Percentiles rank a stretch among this genome's conserved stretches.
These are phyloP conservation scores for Prunella strophiata DNA, from an alignment of 2,797 vertebrate genomes.

Conservation along the genomic window DNA sequence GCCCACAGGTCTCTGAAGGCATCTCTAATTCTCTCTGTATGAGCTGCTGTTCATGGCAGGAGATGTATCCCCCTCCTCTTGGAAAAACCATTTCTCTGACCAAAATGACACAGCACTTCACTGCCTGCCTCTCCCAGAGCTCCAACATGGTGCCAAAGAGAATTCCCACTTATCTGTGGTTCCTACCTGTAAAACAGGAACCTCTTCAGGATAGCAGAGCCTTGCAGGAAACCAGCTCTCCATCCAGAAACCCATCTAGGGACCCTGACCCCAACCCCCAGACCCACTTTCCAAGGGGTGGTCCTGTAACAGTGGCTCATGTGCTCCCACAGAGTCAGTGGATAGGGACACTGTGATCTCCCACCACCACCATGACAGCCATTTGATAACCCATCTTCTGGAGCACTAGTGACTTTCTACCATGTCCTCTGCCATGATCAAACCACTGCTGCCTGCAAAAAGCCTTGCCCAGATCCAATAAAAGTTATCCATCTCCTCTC, in stretches of 20 bases:
- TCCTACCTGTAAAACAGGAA: not conserved
- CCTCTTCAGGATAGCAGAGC: not conserved
- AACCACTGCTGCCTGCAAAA: not conserved
- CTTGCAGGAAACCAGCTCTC: not conserved
- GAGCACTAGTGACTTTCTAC: not conserved
- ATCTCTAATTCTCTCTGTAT: not conserved
- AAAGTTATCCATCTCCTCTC: not conserved
- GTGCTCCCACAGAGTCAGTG: fast-evolving
- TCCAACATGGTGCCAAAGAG: not conserved
- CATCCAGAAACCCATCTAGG: not conserved
- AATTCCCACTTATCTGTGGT: not conserved
- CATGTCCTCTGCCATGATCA: not conserved
- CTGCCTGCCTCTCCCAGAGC: not conserved
- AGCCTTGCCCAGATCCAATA: not conserved
- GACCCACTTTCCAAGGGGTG: not conserved
- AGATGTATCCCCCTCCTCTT: not conserved
- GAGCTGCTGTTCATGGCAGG: not conserved
- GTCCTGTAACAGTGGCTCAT: fast-evolving
- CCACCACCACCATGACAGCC: fast-evolving
- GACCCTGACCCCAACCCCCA: not conserved
- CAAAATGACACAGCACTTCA: not conserved
- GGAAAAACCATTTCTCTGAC: not conserved
- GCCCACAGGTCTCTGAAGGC: not conserved
- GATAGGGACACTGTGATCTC: fast-evolving
- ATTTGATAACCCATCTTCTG: not conserved